phyloP scores from a whole-genome alignment of 2,797 vertebrate species.

The Malacoraja senta region DNA sequence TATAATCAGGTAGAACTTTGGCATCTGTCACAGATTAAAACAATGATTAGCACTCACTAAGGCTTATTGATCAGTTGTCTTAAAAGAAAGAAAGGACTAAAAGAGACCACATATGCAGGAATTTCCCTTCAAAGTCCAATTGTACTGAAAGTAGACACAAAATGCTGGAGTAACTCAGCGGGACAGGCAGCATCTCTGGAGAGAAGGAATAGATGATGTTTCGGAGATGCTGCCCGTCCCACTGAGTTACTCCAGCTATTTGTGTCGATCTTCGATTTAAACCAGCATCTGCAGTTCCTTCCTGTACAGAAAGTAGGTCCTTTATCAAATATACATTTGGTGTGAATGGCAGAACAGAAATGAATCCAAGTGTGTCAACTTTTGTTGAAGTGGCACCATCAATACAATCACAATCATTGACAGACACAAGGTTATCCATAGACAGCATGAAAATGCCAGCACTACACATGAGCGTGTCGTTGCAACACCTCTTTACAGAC shows the following conservation, averaged over 20 bases:
- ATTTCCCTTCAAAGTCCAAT: too few species aligned
- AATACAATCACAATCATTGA: too few species aligned
- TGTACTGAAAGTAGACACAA: too few species aligned
- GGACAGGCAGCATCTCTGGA: too few species aligned
- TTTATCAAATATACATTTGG: not conserved
- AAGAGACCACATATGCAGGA: too few species aligned
- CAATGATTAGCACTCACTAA: not conserved
- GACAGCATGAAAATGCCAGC: not conserved
- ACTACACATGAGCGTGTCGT: not conserved
- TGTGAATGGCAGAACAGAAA: not conserved
- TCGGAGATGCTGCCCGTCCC: too few species aligned
- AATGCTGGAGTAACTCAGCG: too few species aligned
- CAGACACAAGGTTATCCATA: not conserved
- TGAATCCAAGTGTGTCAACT: not conserved
- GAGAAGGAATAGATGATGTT: not conserved
- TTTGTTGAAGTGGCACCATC: not conserved
- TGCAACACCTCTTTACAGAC: not conserved
- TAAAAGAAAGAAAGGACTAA: too few species aligned
- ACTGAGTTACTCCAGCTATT: too few species aligned
- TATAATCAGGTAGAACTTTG: conserved; percentile 10
- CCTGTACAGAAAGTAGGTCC: not conserved
- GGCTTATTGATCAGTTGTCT: not conserved
- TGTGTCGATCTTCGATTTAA: too few species aligned
- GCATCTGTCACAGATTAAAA: not conserved
- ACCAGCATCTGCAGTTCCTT: too few species aligned